Conservation (phyloP, 2,113 vertebrate species). For the Serilophus lunatus region DNA sequence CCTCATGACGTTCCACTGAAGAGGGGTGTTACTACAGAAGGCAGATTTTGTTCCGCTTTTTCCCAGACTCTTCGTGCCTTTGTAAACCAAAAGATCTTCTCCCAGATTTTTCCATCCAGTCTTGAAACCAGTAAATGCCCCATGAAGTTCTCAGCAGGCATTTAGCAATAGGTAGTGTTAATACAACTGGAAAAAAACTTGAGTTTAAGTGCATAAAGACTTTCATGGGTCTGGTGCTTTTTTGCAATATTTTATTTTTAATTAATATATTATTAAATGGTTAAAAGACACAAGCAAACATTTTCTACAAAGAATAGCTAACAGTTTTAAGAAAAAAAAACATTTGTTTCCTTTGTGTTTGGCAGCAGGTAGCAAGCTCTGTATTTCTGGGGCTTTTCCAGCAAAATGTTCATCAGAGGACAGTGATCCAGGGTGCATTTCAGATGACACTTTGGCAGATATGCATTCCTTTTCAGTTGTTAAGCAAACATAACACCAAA, state of each 20-base stretch:
- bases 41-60: not conserved
- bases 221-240: not conserved
- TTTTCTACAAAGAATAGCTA: not conserved
- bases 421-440: not conserved
- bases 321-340: not conserved
- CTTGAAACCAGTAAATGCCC: not conserved
- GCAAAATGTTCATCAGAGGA: not conserved
- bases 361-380: conserved; percentile 1
- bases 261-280: not conserved
- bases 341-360: not conserved
- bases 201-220: not conserved
- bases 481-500: not conserved
- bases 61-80: not conserved
- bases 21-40: not conserved
- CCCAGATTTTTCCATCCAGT: not conserved
- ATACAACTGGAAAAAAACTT: not conserved
- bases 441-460: fast-evolving
- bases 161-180: not conserved
- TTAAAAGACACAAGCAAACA: not conserved
- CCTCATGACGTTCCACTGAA: not conserved
- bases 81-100: not conserved
- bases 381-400: not conserved
- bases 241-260: conserved; percentile 46
- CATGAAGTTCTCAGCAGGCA: not conserved
- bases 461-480: not conserved